These are phyloP conservation scores for Eptatretus burgeri DNA, from an alignment of 2,113 vertebrate species.

Conservation along the genomic window DNA sequence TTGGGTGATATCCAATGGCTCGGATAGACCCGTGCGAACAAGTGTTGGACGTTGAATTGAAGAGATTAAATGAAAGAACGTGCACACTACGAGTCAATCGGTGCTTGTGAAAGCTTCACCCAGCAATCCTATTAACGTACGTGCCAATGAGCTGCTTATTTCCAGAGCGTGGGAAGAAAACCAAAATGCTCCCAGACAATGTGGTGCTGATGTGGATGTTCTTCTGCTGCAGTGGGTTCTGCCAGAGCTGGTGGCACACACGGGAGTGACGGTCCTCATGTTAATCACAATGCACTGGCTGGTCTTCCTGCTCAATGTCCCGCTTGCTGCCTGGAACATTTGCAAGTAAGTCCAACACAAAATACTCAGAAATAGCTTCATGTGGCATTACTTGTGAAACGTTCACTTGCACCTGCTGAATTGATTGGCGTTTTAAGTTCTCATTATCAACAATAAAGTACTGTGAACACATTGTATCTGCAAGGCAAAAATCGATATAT, in stretches of 20 bases:
- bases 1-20: too few species aligned
- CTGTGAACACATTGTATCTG: too few species aligned
- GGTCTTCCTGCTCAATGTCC: constrained; percentile 73
- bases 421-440: too few species aligned
- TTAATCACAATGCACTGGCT: constrained; percentile 85
- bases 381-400: too few species aligned
- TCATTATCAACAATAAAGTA: too few species aligned
- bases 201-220: constrained; percentile 7
- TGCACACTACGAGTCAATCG: too few species aligned
- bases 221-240: constrained; percentile 40
- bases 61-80: too few species aligned
- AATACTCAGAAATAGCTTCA: too few species aligned
- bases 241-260: constrained; percentile 53
- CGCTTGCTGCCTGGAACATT: constrained; percentile 65
- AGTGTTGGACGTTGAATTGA: too few species aligned
- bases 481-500: too few species aligned
- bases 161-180: neutral
- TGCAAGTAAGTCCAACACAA: constrained; percentile 33
- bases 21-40: too few species aligned
- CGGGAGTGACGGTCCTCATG: constrained; percentile 56
- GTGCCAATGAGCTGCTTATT: neutral
- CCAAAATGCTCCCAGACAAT: neutral
- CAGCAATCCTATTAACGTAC: neutral
- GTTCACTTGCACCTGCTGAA: too few species aligned
- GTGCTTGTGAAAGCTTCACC: neutral